Percentiles rank a stretch among this genome's conserved stretches.
Evolutionary conservation across 1,140 invertebrate genomes (phyloP).

Genomic region (Drosophila ficusphila): DNA sequence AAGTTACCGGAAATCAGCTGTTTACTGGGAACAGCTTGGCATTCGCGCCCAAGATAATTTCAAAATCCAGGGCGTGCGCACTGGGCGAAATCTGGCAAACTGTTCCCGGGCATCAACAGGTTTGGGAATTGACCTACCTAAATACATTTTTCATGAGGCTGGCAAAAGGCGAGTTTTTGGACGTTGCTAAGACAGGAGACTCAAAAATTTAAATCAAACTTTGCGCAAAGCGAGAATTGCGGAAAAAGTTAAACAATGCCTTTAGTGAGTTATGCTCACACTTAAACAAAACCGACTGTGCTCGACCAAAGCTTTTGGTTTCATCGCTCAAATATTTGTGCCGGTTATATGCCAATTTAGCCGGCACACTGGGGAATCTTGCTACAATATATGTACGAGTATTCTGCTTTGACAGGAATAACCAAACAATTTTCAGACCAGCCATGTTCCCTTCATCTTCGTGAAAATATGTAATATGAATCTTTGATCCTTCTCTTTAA

Average conservation of each 20-base stretch:
- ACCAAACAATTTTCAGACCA: slow-evolving; percentile 15
- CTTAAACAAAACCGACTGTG: slow-evolving; percentile 3
- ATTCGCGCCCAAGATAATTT: slow-evolving; percentile 17
- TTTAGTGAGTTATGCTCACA: slow-evolving; percentile 15
- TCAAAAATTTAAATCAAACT: slow-evolving; percentile 41
- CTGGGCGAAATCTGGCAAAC: not conserved
- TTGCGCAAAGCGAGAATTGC: slow-evolving; percentile 26
- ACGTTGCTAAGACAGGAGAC: not conserved
- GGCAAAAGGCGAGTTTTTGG: slow-evolving; percentile 23
- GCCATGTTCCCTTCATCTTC: not conserved
- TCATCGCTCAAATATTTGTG: slow-evolving; percentile 24
- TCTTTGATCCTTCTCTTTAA: not conserved
- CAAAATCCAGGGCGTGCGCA: slow-evolving; percentile 27
- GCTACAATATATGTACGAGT: slow-evolving; percentile 4
- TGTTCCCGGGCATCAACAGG: slow-evolving; percentile 61
- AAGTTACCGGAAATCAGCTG: slow-evolving; percentile 18
- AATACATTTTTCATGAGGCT: slow-evolving; percentile 64
- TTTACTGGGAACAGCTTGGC: slow-evolving; percentile 5
- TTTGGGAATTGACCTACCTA: slow-evolving; percentile 55
- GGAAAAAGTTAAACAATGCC: slow-evolving; percentile 16
- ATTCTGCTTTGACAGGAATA: slow-evolving; percentile 24
- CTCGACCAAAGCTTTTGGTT: not conserved
- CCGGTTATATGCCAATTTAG: slow-evolving; percentile 16
- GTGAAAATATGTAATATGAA: too few relatives aligned
- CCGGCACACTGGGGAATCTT: slow-evolving; percentile 1